phyloP scores from a whole-genome alignment of 2,797 vertebrate species.

The Platalea minor region DNA sequence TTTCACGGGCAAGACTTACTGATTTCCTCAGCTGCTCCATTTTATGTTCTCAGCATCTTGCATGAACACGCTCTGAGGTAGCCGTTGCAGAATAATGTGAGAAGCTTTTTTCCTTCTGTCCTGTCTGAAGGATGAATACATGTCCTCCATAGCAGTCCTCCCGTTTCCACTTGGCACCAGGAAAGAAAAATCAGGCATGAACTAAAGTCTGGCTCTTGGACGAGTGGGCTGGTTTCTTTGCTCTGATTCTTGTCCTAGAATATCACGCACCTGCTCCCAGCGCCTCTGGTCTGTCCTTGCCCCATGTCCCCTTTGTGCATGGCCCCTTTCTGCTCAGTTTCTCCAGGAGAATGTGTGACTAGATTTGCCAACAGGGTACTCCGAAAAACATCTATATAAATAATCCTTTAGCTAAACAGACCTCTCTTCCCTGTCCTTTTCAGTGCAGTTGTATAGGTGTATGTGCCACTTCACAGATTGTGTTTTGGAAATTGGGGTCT shows the following conservation, averaged over 20 bases:
- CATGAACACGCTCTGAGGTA: background rate
- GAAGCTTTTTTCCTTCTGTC: background rate
- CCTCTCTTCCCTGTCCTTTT: background rate
- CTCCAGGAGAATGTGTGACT: background rate
- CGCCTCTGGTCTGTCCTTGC: background rate
- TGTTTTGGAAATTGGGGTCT: background rate
- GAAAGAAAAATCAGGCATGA: background rate
- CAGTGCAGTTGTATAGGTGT: background rate
- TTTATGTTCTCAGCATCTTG: background rate
- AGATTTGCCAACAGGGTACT: background rate
- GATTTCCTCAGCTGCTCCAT: background rate
- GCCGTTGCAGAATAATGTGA: background rate
- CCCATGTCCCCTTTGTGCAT: rapidly evolving
- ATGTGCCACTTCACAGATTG: background rate
- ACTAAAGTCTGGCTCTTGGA: background rate
- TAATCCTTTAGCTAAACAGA: background rate
- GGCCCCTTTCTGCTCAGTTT: background rate
- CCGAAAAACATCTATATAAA: background rate
- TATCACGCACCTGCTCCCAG: background rate
- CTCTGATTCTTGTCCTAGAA: constrained; percentile 48
- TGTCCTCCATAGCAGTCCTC: background rate
- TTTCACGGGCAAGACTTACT: background rate
- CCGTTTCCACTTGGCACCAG: background rate
- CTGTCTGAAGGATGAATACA: background rate
- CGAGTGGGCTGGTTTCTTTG: background rate